phyloP scores from a whole-genome alignment of 2,888 invertebrate species.

The Caenorhabditis angaria region DNA sequence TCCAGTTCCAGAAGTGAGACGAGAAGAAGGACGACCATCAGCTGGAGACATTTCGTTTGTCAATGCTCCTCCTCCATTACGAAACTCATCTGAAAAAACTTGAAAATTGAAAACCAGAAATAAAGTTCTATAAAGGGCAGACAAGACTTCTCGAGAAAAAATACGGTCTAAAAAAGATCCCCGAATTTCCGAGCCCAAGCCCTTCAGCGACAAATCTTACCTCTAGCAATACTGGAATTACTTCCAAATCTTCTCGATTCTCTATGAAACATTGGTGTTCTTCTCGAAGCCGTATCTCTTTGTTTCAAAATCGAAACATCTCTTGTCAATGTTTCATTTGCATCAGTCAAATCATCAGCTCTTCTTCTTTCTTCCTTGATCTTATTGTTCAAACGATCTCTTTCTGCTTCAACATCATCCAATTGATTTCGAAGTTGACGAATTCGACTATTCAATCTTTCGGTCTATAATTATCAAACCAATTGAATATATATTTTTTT shows the following conservation, averaged over 20 bases:
- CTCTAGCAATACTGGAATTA: slow-evolving; percentile 36
- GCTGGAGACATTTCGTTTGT: slow-evolving; percentile 40
- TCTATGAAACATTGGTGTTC: slow-evolving; percentile 35
- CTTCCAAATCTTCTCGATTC: slow-evolving; percentile 41
- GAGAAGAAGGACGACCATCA: slow-evolving; percentile 34
- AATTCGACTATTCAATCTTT: slow-evolving; percentile 33
- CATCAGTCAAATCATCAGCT: slow-evolving; percentile 35
- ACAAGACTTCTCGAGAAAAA: no score
- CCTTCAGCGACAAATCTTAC: slow-evolving; percentile 15
- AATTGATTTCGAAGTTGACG: slow-evolving; percentile 37
- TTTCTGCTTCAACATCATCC: slow-evolving; percentile 37
- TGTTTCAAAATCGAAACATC: slow-evolving; percentile 35
- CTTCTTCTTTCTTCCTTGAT: slow-evolving; percentile 32
- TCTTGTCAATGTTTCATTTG: slow-evolving; percentile 33
- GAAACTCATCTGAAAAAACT: slow-evolving; percentile 30
- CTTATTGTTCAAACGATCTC: slow-evolving; percentile 31
- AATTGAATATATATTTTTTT: not conserved
- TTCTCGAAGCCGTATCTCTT: slow-evolving; percentile 27
- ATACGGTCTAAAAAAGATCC: no score
- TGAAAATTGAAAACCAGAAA: not conserved
- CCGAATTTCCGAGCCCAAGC: no score
- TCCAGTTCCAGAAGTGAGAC: slow-evolving; percentile 42
- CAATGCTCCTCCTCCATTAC: slow-evolving; percentile 14
- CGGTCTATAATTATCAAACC: slow-evolving; percentile 9
- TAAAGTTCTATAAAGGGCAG: not conserved